Conservation (phyloP, 2,888 invertebrate genomes). For the Cantharis flavilabris region DNA sequence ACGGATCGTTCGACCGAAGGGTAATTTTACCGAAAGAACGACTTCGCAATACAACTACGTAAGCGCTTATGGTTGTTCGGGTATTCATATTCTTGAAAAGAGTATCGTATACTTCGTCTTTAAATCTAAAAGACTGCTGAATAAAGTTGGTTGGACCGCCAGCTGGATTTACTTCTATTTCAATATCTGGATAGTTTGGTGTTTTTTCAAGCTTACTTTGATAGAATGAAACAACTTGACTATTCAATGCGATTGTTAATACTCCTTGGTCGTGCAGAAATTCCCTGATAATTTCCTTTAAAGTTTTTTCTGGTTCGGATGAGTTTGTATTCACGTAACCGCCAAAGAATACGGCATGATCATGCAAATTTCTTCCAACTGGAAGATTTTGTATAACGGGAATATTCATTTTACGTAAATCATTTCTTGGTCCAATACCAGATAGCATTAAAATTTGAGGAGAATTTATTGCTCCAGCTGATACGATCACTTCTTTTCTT, state of each 20-base stretch:
- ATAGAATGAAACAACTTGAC: constrained; percentile 34
- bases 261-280: constrained; percentile 34
- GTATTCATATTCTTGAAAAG: constrained; percentile 33
- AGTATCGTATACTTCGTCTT: constrained; percentile 37
- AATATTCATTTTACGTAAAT: constrained; percentile 63
- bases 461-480: constrained; percentile 79
- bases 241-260: constrained; percentile 37
- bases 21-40: constrained; percentile 40
- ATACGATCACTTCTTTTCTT: constrained; percentile 73
- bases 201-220: constrained; percentile 33
- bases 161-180: constrained; percentile 56
- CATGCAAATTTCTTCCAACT: constrained; percentile 78
- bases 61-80: constrained; percentile 29
- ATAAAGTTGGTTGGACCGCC: constrained; percentile 42
- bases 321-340: constrained; percentile 69
- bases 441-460: constrained; percentile 84
- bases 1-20: constrained; percentile 39
- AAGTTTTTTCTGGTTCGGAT: constrained; percentile 8
- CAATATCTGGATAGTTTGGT: constrained; percentile 39
- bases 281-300: constrained; percentile 25
- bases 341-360: constrained; percentile 73
- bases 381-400: constrained; percentile 66
- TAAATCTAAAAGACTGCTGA: constrained; percentile 19
- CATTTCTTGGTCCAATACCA: constrained; percentile 71
- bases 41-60: constrained; percentile 37